Evolutionary conservation across 2,797 vertebrate species (phyloP).

Genomic region (Perodicticus potto): DNA sequence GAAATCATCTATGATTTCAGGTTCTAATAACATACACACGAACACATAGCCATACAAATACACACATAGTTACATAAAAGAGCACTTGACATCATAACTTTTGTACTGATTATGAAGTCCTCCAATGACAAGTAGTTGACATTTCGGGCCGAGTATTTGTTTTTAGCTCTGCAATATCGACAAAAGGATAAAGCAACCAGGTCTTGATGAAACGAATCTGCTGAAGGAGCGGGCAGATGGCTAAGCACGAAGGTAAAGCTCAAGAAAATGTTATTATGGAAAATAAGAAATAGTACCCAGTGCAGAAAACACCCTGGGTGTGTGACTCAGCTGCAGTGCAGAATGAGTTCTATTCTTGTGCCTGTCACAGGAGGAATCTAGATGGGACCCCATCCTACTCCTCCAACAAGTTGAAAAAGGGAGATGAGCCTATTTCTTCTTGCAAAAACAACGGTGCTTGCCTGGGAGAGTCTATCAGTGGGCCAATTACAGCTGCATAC

Average conservation of each 20-base stretch:
- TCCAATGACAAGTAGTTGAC: constrained; percentile 15
- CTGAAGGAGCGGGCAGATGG: constrained; percentile 83
- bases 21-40: not conserved
- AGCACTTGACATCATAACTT: constrained; percentile 2
- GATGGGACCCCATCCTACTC: constrained; percentile 25
- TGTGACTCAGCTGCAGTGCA: constrained; percentile 3
- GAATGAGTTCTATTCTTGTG: constrained; percentile 43
- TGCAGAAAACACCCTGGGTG: constrained; percentile 15
- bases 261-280: constrained; percentile 23
- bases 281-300: constrained; percentile 35
- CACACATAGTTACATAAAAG: constrained; percentile 23
- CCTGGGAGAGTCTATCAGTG: not conserved
- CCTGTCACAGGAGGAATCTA: not conserved
- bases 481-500: constrained; percentile 24
- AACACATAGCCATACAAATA: not conserved
- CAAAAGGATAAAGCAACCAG: constrained; percentile 74
- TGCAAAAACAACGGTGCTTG: constrained; percentile 52
- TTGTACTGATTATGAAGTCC: not conserved
- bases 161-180: constrained; percentile 58
- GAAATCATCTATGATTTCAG: constrained; percentile 38
- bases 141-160: not conserved
- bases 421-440: constrained; percentile 34
- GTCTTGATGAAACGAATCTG: constrained; percentile 80
- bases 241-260: constrained; percentile 80
- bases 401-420: constrained; percentile 11